A percentile compares a stretch with the other conserved stretches of the same genome.
These are phyloP conservation scores for Myzus persicae DNA, from an alignment of 1,140 invertebrate genomes.

Conservation along the genomic window DNA sequence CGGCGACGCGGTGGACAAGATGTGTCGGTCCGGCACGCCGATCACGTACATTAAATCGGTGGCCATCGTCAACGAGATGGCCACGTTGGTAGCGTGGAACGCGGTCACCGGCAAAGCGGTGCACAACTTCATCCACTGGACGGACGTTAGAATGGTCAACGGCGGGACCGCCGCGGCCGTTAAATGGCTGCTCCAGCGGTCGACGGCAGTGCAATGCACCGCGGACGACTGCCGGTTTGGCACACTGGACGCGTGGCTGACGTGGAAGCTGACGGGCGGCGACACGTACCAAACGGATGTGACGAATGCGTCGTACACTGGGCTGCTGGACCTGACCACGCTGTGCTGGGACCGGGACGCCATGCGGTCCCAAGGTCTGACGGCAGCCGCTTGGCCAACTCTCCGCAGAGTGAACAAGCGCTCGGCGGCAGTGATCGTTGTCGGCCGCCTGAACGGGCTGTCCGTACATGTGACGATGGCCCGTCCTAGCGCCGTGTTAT, in stretches of 20 bases:
- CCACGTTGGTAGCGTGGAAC: slow-evolving; percentile 11
- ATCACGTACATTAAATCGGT: not conserved
- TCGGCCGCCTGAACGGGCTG: not conserved
- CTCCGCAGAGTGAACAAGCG: not conserved
- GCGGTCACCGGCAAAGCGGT: not conserved
- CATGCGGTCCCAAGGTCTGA: not conserved
- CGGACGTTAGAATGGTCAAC: not conserved
- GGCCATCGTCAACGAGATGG: not conserved
- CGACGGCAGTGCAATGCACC: not conserved
- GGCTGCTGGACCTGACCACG: not conserved
- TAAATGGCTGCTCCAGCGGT: not conserved
- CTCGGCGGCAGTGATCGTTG: not conserved
- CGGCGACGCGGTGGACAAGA: not conserved
- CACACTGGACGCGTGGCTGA: slow-evolving; percentile 7
- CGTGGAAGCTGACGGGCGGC: slow-evolving; percentile 16
- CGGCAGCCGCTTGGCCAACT: not conserved
- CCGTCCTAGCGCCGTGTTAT: not conserved
- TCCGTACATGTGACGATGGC: not conserved
- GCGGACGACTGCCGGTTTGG: not conserved
- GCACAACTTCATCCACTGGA: slow-evolving; percentile 3
- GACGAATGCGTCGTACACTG: slow-evolving; percentile 4
- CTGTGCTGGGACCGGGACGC: not conserved
- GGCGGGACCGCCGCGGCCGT: not conserved
- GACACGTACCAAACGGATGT: not conserved
- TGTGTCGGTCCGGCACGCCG: not conserved